These are phyloP conservation scores for Agonopterix alstromeriana DNA, from an alignment of 2,888 invertebrate genomes.

Conservation along the genomic window DNA sequence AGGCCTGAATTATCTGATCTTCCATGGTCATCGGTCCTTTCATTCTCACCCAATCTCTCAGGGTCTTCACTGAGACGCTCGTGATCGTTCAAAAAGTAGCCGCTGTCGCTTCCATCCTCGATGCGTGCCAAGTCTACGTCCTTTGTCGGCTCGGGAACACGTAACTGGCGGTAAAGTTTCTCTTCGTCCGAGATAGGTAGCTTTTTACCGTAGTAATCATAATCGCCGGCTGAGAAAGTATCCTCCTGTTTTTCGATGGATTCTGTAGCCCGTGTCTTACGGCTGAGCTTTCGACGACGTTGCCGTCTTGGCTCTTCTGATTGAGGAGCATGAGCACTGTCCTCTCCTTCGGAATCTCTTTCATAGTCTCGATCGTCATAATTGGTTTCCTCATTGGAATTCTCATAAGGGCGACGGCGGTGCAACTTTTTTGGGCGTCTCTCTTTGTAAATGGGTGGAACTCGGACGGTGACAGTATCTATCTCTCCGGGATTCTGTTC, in stretches of 20 bases:
- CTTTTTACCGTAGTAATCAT: slow-evolving; percentile 58
- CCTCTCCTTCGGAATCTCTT: slow-evolving; percentile 23
- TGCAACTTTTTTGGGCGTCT: slow-evolving; percentile 63
- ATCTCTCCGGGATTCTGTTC: slow-evolving; percentile 69
- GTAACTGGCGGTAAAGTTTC: slow-evolving; percentile 38
- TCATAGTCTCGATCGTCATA: slow-evolving; percentile 18
- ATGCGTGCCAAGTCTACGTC: slow-evolving; percentile 49
- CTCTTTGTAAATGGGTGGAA: slow-evolving; percentile 66
- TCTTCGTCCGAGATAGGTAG: slow-evolving; percentile 56
- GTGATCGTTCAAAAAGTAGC: slow-evolving; percentile 25
- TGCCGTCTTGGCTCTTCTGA: slow-evolving; percentile 43
- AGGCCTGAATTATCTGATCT: slow-evolving; percentile 17
- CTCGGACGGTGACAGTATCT: slow-evolving; percentile 68
- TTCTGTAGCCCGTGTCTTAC: slow-evolving; percentile 36
- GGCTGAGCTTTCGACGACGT: slow-evolving; percentile 44
- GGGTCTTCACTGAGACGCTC: slow-evolving; percentile 18
- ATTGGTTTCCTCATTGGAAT: slow-evolving; percentile 16
- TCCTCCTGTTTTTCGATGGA: slow-evolving; percentile 15
- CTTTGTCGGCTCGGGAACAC: slow-evolving; percentile 50
- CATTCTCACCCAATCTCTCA: slow-evolving; percentile 11
- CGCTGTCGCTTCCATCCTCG: slow-evolving; percentile 28
- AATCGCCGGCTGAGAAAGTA: slow-evolving; percentile 41
- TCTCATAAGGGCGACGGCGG: slow-evolving; percentile 40
- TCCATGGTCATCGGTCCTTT: slow-evolving; percentile 15
- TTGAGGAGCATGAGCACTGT: slow-evolving; percentile 31